Conservation (phyloP, 2,113 vertebrate species). For the Cichladusa arquata region DNA sequence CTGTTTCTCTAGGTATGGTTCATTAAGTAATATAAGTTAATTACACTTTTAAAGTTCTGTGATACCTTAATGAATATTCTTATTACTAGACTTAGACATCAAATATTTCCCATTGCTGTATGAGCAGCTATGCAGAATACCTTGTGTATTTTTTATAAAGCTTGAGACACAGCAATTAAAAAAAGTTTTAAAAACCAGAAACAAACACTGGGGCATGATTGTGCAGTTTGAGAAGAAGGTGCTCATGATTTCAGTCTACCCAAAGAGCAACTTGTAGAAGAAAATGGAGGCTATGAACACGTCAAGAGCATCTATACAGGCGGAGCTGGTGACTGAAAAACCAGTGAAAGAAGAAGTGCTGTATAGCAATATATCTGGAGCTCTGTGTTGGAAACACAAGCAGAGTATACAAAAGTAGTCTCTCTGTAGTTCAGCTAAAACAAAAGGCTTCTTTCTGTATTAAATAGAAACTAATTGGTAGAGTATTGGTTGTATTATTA, state of each 20-base stretch:
- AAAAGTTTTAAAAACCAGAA: background rate
- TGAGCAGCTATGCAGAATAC: background rate
- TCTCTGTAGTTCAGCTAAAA: background rate
- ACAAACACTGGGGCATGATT: background rate
- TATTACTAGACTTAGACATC: background rate
- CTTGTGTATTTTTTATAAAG: background rate
- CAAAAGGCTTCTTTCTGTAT: background rate
- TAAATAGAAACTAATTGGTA: background rate
- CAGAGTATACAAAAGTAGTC: background rate
- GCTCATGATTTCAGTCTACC: background rate
- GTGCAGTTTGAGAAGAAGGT: background rate
- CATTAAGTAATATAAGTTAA: background rate
- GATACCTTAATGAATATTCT: background rate
- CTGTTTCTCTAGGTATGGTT: background rate
- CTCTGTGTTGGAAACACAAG: background rate
- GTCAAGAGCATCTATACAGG: background rate
- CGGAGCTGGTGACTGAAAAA: background rate
- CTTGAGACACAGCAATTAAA: background rate
- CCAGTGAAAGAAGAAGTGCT: background rate
- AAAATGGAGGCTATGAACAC: background rate
- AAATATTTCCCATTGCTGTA: background rate
- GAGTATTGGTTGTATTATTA: background rate
- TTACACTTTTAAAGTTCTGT: background rate
- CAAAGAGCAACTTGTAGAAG: background rate
- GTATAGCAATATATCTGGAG: background rate